Base-by-base conservation (phyloP, 2,888 invertebrate genomes). In the Archips xylosteana region DNA sequence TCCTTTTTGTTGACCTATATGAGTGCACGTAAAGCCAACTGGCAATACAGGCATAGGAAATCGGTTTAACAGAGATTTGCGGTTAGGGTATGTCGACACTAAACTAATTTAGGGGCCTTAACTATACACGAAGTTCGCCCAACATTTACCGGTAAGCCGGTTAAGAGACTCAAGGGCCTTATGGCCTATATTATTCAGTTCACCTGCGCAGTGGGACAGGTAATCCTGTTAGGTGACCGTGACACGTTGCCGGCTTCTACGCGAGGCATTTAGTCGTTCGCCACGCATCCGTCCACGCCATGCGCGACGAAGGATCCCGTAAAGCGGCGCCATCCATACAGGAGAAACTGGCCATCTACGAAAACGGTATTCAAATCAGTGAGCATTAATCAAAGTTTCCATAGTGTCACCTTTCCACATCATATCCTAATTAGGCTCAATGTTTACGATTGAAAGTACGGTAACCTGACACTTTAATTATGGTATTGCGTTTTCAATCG, bases 211-310 rank as follows among this genome's bases (percentile, higher is more conserved):
- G 89, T 92, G 87, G 92, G 91, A 87, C 92, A 90, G 90, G 92
- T 92, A 94, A 94, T 94, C 94, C 94, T 92, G 93, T 94, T 94
- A 94, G 92, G 87, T 92, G 94, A 88, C 94, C 94, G 89, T 94
- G 94, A 94, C 94, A 93, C 86, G 90, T 85, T 92, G 89, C 87
- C 91, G 92, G 92, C 92, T 92, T 92, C 92, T 89, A 85, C 85
- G 81, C 84, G 86, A 87, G 87, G 87, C 88, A 88, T 89, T 89
- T 86, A 88, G 85, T 89, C 77, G 83, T 84, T 86, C 86, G 82
- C 78, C 80, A 84, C 84, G 88, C 85, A 89, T 88, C 87, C 84
- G 88, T 79, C 77, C 78, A 83, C 86, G 87, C 91, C 81, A 94
- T 92, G 94, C 90, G 89, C 88, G 93, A 92, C 82, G 83, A 89